Evolutionary conservation across 2,113 vertebrate species (phyloP).

Genomic region (Aldabrachelys gigantea): DNA sequence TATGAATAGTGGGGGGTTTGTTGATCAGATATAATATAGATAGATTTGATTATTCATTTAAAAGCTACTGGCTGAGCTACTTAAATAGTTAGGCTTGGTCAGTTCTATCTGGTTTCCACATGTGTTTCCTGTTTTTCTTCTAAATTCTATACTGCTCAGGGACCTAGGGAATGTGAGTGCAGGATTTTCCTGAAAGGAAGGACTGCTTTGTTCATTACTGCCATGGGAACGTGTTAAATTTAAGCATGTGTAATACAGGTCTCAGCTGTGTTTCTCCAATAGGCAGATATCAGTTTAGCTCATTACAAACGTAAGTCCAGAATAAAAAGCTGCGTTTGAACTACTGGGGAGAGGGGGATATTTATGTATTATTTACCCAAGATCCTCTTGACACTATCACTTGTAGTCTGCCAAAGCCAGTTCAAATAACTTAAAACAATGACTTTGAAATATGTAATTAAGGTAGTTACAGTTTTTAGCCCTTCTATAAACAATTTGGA

Average conservation of each 20-base stretch:
- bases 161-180: conserved; percentile 74
- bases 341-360: too few species aligned
- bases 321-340: not conserved
- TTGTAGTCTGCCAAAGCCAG: conserved; percentile 23
- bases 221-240: conserved; percentile 85
- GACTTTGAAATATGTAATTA: conserved; percentile 41
- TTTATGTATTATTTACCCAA: not conserved
- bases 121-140: conserved; percentile 95
- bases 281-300: conserved; percentile 45
- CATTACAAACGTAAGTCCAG: conserved; percentile 32
- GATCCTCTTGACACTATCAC: not conserved
- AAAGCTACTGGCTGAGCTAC: conserved; percentile 60
- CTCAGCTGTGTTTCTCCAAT: conserved; percentile 55
- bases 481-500: conserved; percentile 34
- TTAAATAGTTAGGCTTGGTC: conserved; percentile 66
- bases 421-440: conserved; percentile 29
- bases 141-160: conserved; percentile 66
- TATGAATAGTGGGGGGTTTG: not conserved
- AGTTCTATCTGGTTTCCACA: conserved; percentile 82
- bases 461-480: not conserved
- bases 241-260: conserved; percentile 71
- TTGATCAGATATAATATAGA: conserved; percentile 27
- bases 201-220: conserved; percentile 84
- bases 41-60: conserved; percentile 53
- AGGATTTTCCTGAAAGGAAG: conserved; percentile 88